phyloP scores from a whole-genome alignment of 2,113 vertebrate species.

The Elachura formosa region DNA sequence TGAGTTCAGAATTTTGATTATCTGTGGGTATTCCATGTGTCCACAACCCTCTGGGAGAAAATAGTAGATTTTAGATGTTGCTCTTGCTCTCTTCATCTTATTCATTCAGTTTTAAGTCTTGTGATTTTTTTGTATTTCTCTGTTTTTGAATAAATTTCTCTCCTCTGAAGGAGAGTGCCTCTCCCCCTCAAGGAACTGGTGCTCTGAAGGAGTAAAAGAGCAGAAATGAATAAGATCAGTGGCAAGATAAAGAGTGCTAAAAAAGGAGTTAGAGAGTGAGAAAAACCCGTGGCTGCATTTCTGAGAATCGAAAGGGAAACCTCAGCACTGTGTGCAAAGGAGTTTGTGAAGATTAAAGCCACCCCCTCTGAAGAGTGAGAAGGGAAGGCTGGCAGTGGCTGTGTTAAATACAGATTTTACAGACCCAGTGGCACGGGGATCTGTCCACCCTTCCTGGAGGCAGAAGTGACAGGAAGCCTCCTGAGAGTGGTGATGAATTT shows the following conservation, averaged over 20 bases:
- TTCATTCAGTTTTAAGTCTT: background rate
- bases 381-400: background rate
- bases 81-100: background rate
- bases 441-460: background rate
- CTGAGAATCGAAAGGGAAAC: background rate
- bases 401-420: background rate
- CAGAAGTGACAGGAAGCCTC: background rate
- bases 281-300: background rate
- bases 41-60: background rate
- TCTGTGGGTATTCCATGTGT: background rate
- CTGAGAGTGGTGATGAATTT: background rate
- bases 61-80: background rate
- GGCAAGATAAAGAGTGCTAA: background rate
- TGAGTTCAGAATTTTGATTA: background rate
- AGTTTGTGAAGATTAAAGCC: background rate
- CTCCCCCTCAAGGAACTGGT: background rate
- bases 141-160: background rate
- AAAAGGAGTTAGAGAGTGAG: background rate
- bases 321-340: background rate
- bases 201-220: background rate
- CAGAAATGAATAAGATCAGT: background rate
- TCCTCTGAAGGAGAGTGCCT: too few species aligned
- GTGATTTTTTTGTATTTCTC: background rate
- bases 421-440: background rate
- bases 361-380: background rate